Conservation (phyloP, 2,113 vertebrate genomes). For the Nerophis ophidion region DNA sequence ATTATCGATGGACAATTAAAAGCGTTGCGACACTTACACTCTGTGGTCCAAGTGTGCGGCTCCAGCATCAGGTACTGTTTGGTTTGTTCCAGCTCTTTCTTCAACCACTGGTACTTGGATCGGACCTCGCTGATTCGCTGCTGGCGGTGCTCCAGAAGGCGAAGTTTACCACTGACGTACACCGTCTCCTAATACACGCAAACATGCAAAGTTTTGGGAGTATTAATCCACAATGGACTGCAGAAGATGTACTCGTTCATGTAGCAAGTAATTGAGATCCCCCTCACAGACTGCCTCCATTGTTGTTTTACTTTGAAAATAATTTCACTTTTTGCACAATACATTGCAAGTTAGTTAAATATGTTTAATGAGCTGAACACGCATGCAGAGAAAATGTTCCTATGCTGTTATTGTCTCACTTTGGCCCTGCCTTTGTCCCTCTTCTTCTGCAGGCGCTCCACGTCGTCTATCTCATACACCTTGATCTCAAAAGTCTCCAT, state of each 20-base stretch:
- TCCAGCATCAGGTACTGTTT: conserved; percentile 96
- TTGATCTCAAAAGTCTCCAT: conserved; percentile 95
- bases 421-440: conserved; percentile 75
- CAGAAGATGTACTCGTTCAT: too few species aligned
- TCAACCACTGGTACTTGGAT: conserved; percentile 92
- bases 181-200: conserved; percentile 74
- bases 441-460: conserved; percentile 87
- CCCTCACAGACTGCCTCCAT: conserved; percentile 8
- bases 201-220: neutral
- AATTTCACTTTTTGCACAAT: too few species aligned
- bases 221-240: too few species aligned
- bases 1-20: neutral
- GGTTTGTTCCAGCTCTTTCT: conserved; percentile 91
- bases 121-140: conserved; percentile 91
- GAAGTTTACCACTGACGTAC: conserved; percentile 84
- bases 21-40: conserved; percentile 79
- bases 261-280: neutral
- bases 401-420: conserved; percentile 62
- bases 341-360: neutral
- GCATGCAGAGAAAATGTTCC: neutral
- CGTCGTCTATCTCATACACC: conserved; percentile 97
- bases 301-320: too few species aligned
- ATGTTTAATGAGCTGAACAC: neutral
- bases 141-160: conserved; percentile 89
- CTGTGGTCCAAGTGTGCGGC: conserved; percentile 91